A percentile compares a stretch with the other conserved stretches of the same genome.
Conservation (phyloP, 1,140 invertebrate genomes). For the Triops cancriformis region DNA sequence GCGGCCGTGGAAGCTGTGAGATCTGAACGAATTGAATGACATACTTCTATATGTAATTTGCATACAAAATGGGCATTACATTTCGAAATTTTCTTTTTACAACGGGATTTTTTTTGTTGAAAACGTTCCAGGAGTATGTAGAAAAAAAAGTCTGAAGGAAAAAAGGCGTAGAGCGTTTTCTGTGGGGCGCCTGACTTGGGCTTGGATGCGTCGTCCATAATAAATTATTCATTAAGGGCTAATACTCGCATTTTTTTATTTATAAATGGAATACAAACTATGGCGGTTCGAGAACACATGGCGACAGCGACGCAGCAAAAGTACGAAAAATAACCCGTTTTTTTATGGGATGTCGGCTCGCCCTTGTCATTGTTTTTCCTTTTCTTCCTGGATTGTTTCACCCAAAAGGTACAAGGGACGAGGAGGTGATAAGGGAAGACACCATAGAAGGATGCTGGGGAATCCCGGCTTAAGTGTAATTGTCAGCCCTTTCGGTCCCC, state of each 20-base stretch:
- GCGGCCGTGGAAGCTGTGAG: neutral
- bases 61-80: neutral
- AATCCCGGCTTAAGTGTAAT: neutral
- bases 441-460: neutral
- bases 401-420: neutral
- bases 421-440: neutral
- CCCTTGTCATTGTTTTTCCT: neutral
- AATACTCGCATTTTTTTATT: neutral
- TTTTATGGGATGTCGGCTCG: neutral
- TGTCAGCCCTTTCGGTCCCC: neutral
- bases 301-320: neutral
- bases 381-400: neutral
- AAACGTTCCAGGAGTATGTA: neutral
- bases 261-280: neutral
- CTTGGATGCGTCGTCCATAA: neutral
- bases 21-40: neutral
- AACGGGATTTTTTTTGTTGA: neutral
- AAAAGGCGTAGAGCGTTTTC: neutral
- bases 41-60: neutral
- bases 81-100: neutral
- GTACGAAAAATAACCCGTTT: neutral
- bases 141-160: neutral
- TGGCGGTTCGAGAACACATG: neutral
- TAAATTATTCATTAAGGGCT: conserved; percentile 9
- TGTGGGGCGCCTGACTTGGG: neutral